Conservation (phyloP, 2,888 invertebrate genomes). For the Ormyrus labotus region DNA sequence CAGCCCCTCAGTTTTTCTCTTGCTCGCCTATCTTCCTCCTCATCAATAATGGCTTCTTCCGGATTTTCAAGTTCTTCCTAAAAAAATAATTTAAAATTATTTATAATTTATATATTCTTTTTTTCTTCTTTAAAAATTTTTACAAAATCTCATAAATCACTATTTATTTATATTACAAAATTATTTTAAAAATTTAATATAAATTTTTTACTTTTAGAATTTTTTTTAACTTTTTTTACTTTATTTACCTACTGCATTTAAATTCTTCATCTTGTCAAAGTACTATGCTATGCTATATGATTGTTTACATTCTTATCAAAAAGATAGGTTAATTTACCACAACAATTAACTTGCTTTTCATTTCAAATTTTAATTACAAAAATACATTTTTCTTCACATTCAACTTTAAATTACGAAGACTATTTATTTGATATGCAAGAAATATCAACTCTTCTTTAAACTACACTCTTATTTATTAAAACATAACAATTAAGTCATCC, state of each 20-base stretch:
- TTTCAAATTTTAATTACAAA: neutral
- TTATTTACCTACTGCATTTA: no score
- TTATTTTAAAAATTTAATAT: no score
- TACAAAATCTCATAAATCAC: no score
- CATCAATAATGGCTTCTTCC: conserved; percentile 46
- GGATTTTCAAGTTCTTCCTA: conserved; percentile 31
- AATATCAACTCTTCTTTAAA: neutral
- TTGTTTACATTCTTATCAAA: conserved; percentile 37
- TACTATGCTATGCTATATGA: no score
- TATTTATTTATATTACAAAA: no score
- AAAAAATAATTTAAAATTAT: conserved; percentile 16
- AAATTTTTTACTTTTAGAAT: no score
- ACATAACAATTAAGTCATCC: neutral
- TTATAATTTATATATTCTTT: neutral
- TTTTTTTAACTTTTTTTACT: no score
- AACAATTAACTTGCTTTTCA: neutral
- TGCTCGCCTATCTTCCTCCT: conserved; percentile 65
- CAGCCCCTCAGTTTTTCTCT: conserved; percentile 76
- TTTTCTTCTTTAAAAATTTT: neutral
- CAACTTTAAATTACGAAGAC: no score
- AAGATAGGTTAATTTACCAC: conserved; percentile 45
- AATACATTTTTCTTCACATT: neutral
- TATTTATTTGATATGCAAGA: no score
- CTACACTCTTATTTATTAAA: neutral
- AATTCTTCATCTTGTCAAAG: no score